A percentile compares a stretch with the other conserved stretches of the same genome.
phyloP scores from a whole-genome alignment of 2,797 vertebrate genomes.

The Onychomys arenicola region DNA sequence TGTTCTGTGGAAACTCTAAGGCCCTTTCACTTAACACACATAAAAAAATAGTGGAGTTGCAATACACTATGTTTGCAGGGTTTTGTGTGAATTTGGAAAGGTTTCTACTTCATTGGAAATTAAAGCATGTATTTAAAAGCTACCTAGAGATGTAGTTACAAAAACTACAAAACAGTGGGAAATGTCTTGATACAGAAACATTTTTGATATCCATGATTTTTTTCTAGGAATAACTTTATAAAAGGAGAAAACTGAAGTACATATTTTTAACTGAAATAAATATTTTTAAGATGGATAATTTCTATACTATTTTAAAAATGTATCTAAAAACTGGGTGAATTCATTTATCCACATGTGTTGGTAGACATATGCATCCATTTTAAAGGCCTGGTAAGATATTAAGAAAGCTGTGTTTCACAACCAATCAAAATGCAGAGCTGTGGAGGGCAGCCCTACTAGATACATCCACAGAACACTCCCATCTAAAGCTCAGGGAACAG shows the following conservation, averaged over 20 bases:
- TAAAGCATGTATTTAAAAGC: not conserved
- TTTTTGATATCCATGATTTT: not conserved
- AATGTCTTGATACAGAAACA: not conserved
- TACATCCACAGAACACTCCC: not conserved
- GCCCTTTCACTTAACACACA: not conserved
- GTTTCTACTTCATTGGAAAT: not conserved
- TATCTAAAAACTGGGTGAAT: not conserved
- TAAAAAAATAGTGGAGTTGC: not conserved
- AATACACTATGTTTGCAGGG: not conserved
- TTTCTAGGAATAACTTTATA: not conserved
- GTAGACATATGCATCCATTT: not conserved
- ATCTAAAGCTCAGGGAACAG: too few relatives aligned
- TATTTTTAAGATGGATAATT: not conserved
- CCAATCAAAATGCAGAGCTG: not conserved
- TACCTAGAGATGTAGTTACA: not conserved
- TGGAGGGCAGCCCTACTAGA: not conserved
- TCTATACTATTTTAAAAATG: not conserved
- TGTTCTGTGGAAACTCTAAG: not conserved
- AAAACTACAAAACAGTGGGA: not conserved
- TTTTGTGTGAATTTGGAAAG: not conserved
- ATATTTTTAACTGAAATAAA: not conserved
- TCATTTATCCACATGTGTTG: not conserved
- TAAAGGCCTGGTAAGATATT: not conserved
- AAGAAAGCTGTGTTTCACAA: not conserved
- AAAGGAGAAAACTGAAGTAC: not conserved